Evolutionary conservation across 2,113 vertebrate genomes (phyloP), one percentile per base, ranked within the genome.

Genomic region (Pleuronectes platessa): DNA sequence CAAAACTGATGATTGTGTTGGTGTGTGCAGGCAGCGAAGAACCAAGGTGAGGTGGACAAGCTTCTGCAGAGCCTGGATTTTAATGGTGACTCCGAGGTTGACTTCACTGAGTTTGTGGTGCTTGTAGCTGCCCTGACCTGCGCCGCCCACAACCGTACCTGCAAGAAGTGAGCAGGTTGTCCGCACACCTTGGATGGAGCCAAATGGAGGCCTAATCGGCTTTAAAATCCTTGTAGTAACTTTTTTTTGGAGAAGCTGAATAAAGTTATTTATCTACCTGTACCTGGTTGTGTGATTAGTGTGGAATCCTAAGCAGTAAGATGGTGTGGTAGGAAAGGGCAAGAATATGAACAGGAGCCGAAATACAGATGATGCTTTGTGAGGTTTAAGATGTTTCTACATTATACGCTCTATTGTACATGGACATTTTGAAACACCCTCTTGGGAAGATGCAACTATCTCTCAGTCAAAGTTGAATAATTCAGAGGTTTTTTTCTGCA

Each of bases 61-160:
- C 49, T 95, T 54, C 60, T 95, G 73, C 90, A 91, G 67, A 71
- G 87, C 37, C 86, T 96, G 81, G 95, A 96, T 15, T 67, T 88
- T 10, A 90, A 94, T 0, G 80, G 90, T 0, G 93, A 95, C 53
- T 70, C 68, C 0, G 73, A 93, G 77, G 86, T 96, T 27, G 94
- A 95, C 88, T 96, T 96, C 92, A 90, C 13, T 0, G 95, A 96
- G 84, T 96, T 95, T 70, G 24, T 95, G 2, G 67, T 91, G 56
- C 74, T 94, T 3, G 85, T 95, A 14, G 87, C 92, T 8, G 20
- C 77, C 1, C 59, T 95, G 27, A 88, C 91, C 14, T 89, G 84
- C 1, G 76, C 85, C 76, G 94, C 88, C 51, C 94, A 96, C 0
- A 5, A 7, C 54, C 68, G 63, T 27, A 0, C 0, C 0, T 0